These are phyloP conservation scores for Helicoverpa armigera DNA, from an alignment of 1,140 invertebrate species.

Conservation along the genomic window DNA sequence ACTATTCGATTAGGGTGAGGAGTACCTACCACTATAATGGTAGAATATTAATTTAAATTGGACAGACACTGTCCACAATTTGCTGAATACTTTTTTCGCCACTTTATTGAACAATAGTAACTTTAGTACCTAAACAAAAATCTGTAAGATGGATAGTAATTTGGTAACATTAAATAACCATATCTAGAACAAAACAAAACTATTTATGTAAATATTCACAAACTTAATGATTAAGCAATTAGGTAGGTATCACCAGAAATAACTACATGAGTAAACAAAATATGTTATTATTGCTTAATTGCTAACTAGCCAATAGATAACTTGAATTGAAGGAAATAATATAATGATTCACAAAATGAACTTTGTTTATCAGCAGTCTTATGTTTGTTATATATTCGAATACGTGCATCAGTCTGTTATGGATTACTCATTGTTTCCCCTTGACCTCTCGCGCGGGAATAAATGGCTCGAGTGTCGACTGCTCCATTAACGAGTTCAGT, in stretches of 20 bases:
- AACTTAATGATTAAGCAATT: not conserved
- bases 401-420: slow-evolving; percentile 29
- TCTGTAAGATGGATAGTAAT: no score
- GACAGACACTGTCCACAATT: no score
- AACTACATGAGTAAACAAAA: slow-evolving; percentile 6
- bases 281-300: not conserved
- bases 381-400: slow-evolving; percentile 17
- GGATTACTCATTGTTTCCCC: slow-evolving; percentile 63
- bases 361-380: slow-evolving; percentile 34
- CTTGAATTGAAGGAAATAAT: not conserved
- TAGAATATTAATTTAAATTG: no score
- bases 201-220: not conserved
- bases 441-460: slow-evolving; percentile 67
- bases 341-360: slow-evolving; percentile 40
- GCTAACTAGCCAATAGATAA: not conserved
- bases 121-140: no score
- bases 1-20: not conserved
- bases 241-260: not conserved
- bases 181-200: not conserved
- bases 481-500: slow-evolving; percentile 65
- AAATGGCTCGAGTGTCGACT: slow-evolving; percentile 61
- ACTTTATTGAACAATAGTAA: no score
- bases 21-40: not conserved
- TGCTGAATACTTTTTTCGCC: no score
- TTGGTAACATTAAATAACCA: not conserved